These are phyloP conservation scores for Natator depressus DNA, from an alignment of 2,113 vertebrate genomes.

Conservation along the genomic window DNA sequence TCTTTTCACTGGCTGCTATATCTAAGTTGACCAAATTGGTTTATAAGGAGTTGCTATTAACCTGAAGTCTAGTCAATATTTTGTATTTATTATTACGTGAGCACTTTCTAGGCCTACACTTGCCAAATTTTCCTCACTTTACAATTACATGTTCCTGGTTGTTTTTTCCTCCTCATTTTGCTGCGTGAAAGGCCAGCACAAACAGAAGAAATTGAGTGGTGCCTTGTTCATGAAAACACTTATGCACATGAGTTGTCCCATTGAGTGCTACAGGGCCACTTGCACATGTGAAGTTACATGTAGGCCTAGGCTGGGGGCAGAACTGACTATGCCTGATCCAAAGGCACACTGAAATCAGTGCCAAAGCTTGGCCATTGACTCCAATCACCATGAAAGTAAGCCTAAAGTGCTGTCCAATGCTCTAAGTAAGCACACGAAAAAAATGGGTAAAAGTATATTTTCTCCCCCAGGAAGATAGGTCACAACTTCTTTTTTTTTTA, in stretches of 20 bases:
- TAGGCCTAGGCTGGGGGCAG: neutral
- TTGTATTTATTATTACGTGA: neutral
- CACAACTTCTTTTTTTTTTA: neutral
- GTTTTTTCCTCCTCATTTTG: neutral
- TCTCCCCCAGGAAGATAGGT: rapidly evolving
- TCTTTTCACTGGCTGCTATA: neutral
- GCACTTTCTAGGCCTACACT: neutral
- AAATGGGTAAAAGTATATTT: neutral
- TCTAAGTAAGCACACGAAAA: rapidly evolving
- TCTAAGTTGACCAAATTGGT: neutral
- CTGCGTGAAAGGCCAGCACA: neutral
- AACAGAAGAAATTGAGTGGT: neutral
- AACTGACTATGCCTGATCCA: neutral
- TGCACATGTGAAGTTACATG: neutral
- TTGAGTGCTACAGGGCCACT: neutral
- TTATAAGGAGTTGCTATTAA: neutral
- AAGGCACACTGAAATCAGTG: neutral
- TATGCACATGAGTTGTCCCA: neutral
- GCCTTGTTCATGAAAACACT: neutral
- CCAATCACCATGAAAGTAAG: neutral
- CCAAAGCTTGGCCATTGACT: neutral
- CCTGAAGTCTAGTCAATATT: neutral
- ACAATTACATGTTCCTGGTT: neutral
- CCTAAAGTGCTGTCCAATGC: neutral
- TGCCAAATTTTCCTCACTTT: neutral